These are phyloP conservation scores for Drosophila mauritiana DNA, from an alignment of 1,140 invertebrate genomes.

Conservation along the genomic window DNA sequence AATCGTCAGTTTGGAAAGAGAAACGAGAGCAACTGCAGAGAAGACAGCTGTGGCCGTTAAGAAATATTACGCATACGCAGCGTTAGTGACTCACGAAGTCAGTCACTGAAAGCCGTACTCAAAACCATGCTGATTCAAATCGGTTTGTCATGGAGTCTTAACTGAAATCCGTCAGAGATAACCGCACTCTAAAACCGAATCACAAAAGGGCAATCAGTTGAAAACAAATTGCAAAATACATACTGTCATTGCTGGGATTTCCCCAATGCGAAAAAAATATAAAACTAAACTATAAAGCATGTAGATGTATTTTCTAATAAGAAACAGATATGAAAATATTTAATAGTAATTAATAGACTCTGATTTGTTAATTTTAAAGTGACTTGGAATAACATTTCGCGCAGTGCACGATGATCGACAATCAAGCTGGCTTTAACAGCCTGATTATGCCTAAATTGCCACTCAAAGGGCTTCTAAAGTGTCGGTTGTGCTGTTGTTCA, in stretches of 20 bases:
- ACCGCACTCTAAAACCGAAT: conserved; percentile 1
- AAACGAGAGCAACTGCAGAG: conserved; percentile 6
- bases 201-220: neutral
- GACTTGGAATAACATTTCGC: too few relatives aligned
- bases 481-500: conserved; percentile 20
- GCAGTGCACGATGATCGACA: neutral
- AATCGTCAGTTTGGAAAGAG: conserved; percentile 15
- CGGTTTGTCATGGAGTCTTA: conserved; percentile 24
- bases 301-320: too few relatives aligned
- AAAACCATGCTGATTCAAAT: conserved; percentile 9
- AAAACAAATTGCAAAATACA: neutral
- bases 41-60: conserved; percentile 18
- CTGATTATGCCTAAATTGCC: conserved; percentile 30
- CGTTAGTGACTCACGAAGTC: conserved; percentile 51
- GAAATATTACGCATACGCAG: conserved; percentile 65
- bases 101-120: conserved; percentile 33
- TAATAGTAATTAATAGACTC: too few relatives aligned
- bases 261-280: too few relatives aligned
- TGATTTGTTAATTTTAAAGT: too few relatives aligned
- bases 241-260: neutral
- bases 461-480: conserved; percentile 19
- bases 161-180: conserved; percentile 16
- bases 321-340: too few relatives aligned
- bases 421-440: conserved; percentile 7
- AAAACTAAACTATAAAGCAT: too few relatives aligned